Base-by-base conservation (phyloP, 1,140 invertebrate genomes). In the Nixonia krombeini region DNA sequence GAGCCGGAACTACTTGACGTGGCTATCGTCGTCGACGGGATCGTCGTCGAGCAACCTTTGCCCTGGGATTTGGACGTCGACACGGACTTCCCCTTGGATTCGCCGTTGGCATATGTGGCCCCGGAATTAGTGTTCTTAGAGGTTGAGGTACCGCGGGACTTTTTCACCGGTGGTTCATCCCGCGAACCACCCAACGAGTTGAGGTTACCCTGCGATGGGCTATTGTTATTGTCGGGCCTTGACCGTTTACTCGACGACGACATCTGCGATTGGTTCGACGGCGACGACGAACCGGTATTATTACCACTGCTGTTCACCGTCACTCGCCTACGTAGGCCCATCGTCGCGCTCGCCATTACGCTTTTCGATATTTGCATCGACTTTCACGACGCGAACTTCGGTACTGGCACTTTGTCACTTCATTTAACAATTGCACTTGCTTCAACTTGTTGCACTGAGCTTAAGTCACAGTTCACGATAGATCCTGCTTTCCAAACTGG, bases 201-300 rank as follows among this genome's bases (percentile, higher is more conserved):
- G 12, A 85, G 64, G 66, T 85, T 85, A 3, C 84, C 84, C 18
- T 85, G 83, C 42, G 82, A 84, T 35, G 81, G 81, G 41, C 76
- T 85, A 74, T 85, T 85, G 75, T 85, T 85, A 63, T 85, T 85
- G 47, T 85, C 84, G 17, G 81, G 76, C 17, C 84, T 74, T 21
- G 80, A 80, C 12, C 84, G 80, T 51, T 85, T 85, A 70, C 77
- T 75, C 4, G 80, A 71, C 4, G 66, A 65, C 26, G 70, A 72
- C n/a, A n/a, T n/a, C n/a, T n/a, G 70, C 59, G 0, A 45, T 29
- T 37, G 61, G 29, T 40, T 41, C 26, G 51, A 28, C 28, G 57
- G 49, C 29, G 31, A 47, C 23, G 72, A 31, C 15, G 70, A 73
- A 46, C 75, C 69, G 59, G 56, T n/a, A n/a, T n/a, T n/a, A n/a